A percentile compares a stretch with the other conserved stretches of the same genome.
Conservation (phyloP, 2,797 vertebrate species). For the Sebastiscus albofasciatus region DNA sequence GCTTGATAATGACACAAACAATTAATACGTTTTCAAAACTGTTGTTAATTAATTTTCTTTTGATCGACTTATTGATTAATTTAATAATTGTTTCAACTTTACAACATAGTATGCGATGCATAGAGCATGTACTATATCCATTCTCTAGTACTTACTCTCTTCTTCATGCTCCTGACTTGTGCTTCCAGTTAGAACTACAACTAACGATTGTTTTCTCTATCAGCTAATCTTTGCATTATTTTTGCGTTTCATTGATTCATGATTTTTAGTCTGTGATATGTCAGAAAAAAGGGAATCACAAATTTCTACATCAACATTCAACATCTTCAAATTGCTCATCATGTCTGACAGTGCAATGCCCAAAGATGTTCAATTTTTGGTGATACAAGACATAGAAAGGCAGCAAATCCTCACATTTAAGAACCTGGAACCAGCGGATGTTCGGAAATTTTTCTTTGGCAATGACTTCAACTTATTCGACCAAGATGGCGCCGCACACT, state of each 20-base stretch:
- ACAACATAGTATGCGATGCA: background rate
- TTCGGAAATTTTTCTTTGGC: background rate
- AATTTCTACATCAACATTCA: background rate
- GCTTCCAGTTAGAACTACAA: background rate
- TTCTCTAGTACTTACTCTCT: background rate
- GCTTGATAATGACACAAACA: background rate
- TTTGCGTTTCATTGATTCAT: background rate
- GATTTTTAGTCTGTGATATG: background rate
- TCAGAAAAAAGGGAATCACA: background rate
- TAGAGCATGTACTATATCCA: background rate
- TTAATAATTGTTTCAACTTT: background rate
- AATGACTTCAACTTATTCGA: accelerated
- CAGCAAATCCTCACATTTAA: background rate
- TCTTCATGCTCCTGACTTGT: background rate
- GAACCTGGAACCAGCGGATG: background rate
- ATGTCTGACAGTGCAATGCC: no score
- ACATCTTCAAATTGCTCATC: background rate
- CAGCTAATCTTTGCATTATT: background rate
- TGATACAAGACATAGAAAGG: background rate
- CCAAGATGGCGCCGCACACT: accelerated
- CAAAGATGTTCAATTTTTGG: background rate
- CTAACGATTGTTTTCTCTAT: background rate
- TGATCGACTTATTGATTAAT: background rate
- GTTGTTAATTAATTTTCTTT: background rate
- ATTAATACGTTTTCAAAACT: background rate